Base-by-base conservation (phyloP, 2,888 invertebrate species). In the Tupiocoris notatus region DNA sequence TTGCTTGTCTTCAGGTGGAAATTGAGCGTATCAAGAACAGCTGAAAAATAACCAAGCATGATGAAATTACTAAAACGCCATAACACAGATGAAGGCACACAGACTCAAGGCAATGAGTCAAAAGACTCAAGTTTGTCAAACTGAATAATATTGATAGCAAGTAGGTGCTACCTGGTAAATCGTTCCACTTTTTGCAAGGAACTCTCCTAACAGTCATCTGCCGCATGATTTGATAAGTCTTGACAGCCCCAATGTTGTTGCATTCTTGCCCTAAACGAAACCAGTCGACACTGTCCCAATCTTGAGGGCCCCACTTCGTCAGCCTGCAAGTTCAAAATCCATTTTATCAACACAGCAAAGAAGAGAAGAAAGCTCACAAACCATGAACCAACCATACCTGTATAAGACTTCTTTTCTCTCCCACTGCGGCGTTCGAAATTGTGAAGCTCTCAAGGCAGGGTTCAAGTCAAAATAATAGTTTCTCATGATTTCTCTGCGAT, bases 211-310 rank as follows among this genome's bases (percentile, higher is more conserved):
- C 25, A 2, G 65, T 39, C 12, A 65, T 24, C 65, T 6, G 17
- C 18, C 65, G 16, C 2, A 65, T 39, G 17, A 18, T 39, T 16
- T 17, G 39, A 65, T 65, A 65, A 39, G 20, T 25, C 20, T 20
- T 65, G 17, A 39, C 65, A n/a, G 65, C 65, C 1, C 65, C 65
- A 39, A 65, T 39, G n/a, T 65, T 65, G 39, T 20, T 39, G 18
- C 65, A 65, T 7, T 65, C 1, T 2, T 39, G 3, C 1, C 65
- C 65, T 7, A 65, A 20, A 20, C 25, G 2, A 3, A 17, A 17
- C 65, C 65, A 65, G 12, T 65, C 39, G 2, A 65, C 39, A 39
- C 12, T 65, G 18, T 39, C 39, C 65, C 65, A 65, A 24, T 20
- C 25, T 1, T 24, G 39, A 1, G 25, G 17, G 20, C 25, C 25